Evolutionary conservation across 2,888 invertebrate genomes (phyloP), one percentile per base, ranked within the genome.

Genomic region (Pelosia muscerda): DNA sequence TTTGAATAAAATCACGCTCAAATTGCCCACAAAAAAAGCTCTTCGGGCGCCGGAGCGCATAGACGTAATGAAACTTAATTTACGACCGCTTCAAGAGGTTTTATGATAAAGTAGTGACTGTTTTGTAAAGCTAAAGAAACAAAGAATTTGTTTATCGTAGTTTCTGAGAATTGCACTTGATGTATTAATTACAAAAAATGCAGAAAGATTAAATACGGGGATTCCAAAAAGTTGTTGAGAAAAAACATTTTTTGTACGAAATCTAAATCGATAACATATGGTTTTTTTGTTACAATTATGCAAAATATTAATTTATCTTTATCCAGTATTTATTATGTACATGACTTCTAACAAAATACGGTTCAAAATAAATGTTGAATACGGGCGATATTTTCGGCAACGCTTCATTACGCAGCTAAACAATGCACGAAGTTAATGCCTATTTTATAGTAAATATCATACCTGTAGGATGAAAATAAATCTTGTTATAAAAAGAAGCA

Each of bases 361-460:
- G 15, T 6, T 49, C 19, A 49, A 49, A 49, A 49, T 49, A 49
- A 49, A 49, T 49, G n/a, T 84, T 68, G 64, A 26, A 68, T 23
- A 31, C 26, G 28, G 28, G 15, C 38, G 22, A 10, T 55, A 31
- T 55, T 25, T 55, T 60, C 28, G 13, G 28, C 10, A 58, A 23
- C 49, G n/a, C 49, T 6, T 15, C 49, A 49, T 49, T n/a, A 15
- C 49, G n/a, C 49, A 28, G 28, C n/a, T 49, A 49, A 49, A 49
- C 49, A 49, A n/a, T 49, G n/a, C 49, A 19, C 49, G n/a, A 13
- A 5, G 6, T 49, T 49, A 15, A 19, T 49, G n/a, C 19, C n/a
- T 49, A 49, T 49, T 49, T n/a, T 49, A 19, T 49, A 3, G 49
- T 19, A 49, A 49, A 49, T 2, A 49, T 49, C 15, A n/a, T 49